A percentile compares a stretch with the other conserved stretches of the same genome.
Conservation (phyloP, 1,140 invertebrate species). For the Phymastichus coffea region DNA sequence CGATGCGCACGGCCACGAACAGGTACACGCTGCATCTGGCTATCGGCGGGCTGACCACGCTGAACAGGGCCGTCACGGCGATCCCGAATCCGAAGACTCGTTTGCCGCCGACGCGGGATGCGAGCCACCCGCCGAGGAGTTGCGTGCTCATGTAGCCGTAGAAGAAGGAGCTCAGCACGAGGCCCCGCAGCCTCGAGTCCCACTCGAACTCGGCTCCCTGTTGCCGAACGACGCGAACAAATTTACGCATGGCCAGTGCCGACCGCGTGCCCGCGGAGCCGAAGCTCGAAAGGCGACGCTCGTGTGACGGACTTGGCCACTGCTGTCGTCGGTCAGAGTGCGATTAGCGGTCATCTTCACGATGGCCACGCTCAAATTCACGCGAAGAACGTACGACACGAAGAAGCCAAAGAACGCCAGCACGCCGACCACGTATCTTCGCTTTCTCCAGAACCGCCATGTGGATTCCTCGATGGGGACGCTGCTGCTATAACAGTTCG, state of each 20-base stretch:
- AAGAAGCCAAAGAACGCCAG: conserved; percentile 87
- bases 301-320: conserved; percentile 59
- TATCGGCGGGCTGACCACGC: conserved; percentile 77
- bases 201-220: conserved; percentile 75
- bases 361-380: conserved; percentile 86
- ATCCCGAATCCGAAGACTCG: conserved; percentile 78
- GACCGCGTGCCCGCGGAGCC: no score
- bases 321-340: conserved; percentile 59
- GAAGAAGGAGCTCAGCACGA: conserved; percentile 86
- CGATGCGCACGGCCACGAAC: conserved; percentile 73
- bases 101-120: conserved; percentile 69
- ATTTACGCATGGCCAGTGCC: not conserved
- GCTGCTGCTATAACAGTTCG: no score
- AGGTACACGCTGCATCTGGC: conserved; percentile 70
- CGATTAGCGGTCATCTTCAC: conserved; percentile 80
- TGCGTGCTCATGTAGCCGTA: conserved; percentile 78
- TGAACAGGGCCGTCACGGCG: conserved; percentile 76
- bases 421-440: conserved; percentile 72
- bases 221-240: not conserved
- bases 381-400: conserved; percentile 82
- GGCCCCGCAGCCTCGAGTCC: conserved; percentile 75
- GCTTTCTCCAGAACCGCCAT: conserved; percentile 70
- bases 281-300: conserved; percentile 36
- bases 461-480: conserved; percentile 55
- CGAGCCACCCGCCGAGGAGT: conserved; percentile 73